Conservation (phyloP, 2,888 invertebrate species). For the Gymnocheta viridis region DNA sequence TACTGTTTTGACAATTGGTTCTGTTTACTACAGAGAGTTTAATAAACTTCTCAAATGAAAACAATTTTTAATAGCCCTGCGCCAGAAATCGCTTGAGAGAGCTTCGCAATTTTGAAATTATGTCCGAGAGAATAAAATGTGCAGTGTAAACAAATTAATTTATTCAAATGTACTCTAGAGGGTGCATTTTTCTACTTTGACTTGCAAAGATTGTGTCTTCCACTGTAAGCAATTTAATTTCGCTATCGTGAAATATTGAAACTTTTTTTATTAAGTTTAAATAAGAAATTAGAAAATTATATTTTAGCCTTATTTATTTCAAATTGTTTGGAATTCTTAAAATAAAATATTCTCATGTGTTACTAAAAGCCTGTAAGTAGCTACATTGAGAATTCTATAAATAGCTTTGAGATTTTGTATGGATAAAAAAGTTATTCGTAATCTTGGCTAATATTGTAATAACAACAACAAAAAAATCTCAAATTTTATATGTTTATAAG, state of each 20-base stretch:
- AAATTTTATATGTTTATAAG: too few species aligned
- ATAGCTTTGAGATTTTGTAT: too few species aligned
- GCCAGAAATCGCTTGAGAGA: constrained; percentile 49
- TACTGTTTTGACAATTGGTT: constrained; percentile 59
- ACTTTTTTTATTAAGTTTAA: constrained; percentile 32
- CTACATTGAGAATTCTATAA: constrained; percentile 1
- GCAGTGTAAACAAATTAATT: constrained; percentile 23
- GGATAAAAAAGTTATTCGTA: too few species aligned
- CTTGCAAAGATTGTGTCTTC: constrained; percentile 2
- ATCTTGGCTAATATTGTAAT: too few species aligned
- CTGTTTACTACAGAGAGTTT: constrained; percentile 67
- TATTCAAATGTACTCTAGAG: constrained; percentile 14
- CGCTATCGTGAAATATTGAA: neutral
- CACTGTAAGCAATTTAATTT: neutral
- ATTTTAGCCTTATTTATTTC: neutral
- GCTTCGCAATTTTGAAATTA: neutral
- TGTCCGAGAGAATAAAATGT: constrained; percentile 8
- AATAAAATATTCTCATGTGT: neutral
- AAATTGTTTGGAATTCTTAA: neutral
- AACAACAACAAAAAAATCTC: too few species aligned
- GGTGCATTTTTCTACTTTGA: constrained; percentile 33
- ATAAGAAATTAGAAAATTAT: constrained; percentile 2
- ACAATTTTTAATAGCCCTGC: constrained; percentile 57
- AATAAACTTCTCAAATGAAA: constrained; percentile 63
- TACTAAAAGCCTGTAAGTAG: neutral